Evolutionary conservation across 2,113 vertebrate species (phyloP).

Genomic region (Nothocercus nigrocapillus): DNA sequence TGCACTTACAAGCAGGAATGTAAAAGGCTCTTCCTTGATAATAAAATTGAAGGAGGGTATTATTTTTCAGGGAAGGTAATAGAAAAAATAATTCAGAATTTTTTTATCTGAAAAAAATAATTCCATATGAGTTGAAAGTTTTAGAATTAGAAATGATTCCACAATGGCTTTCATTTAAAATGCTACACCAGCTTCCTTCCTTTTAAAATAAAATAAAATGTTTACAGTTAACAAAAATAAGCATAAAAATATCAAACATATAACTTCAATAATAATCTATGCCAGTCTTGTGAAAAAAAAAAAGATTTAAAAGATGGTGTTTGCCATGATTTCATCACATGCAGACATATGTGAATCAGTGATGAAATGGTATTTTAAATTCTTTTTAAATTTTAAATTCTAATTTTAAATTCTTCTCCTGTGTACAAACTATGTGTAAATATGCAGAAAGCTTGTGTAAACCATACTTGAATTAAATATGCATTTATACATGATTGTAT

Average conservation of each 20-base stretch:
- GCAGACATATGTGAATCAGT: accelerated
- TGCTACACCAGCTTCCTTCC: background rate
- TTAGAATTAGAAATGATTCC: background rate
- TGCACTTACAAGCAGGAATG: background rate
- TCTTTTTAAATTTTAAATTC: too few species aligned
- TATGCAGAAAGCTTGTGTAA: background rate
- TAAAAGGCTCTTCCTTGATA: background rate
- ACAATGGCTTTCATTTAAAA: background rate
- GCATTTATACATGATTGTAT: too few species aligned
- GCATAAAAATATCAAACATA: too few species aligned
- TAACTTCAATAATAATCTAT: background rate
- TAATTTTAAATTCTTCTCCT: too few species aligned
- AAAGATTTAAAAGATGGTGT: background rate
- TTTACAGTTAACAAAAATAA: background rate
- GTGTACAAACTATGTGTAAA: background rate
- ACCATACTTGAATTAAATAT: background rate
- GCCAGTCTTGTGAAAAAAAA: background rate
- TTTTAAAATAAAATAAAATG: background rate
- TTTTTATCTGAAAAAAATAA: background rate
- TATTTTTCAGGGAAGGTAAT: background rate
- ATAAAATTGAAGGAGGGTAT: background rate
- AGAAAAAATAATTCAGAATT: background rate
- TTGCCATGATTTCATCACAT: accelerated
- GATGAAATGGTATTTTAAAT: background rate
- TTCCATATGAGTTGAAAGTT: background rate